Evolutionary conservation across 2,113 vertebrate species (phyloP), one percentile per base, ranked within the genome.

Genomic region (Gulo gulo): DNA sequence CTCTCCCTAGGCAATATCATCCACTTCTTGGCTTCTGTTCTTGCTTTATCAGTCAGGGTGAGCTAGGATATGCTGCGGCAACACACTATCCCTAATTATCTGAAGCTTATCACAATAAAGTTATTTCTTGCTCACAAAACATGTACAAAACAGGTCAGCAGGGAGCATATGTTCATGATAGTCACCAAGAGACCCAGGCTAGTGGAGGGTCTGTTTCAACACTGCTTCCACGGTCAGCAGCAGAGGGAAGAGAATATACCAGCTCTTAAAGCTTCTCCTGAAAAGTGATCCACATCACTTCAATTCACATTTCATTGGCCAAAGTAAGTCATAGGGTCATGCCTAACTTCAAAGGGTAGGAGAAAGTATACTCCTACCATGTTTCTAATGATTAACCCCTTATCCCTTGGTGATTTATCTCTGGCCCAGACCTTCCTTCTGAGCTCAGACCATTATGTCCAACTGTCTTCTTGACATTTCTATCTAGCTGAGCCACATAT

Each of bases 81-180:
- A 82, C 24, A 91, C 90, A 61, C 55, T 86, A 36, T 15, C 42
- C 26, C 42, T 65, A 94, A 88, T 81, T 71, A 97, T 45, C 71
- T 85, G 93, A 94, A 47, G 47, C n/a, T 90, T 96, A 76, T 26
- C 29, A 76, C 47, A 94, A 76, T 52, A 85, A 76, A 50, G 65
- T 93, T 97, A 92, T 57, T 94, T 89, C 36, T 95, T 92, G 36
- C 42, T 94, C n/a, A 90, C 71, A 50, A 50, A 92, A 81, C 74
- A 71, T 63, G 47, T 87, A 67, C 21, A 89, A 87, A 96, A 97
- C 3, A 94, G 47, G n/a, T 94, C 67, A 86, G 4, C 59, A 92
- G 24, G 45, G 79, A 61, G 34, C 45, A 83, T 81, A 16, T 80
- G 5, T 59, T 95, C 42, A 67, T 80, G 29, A 88, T 31, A 74